Evolutionary conservation across 2,797 vertebrate genomes (phyloP).

Genomic region (Neosalanx taihuensis): DNA sequence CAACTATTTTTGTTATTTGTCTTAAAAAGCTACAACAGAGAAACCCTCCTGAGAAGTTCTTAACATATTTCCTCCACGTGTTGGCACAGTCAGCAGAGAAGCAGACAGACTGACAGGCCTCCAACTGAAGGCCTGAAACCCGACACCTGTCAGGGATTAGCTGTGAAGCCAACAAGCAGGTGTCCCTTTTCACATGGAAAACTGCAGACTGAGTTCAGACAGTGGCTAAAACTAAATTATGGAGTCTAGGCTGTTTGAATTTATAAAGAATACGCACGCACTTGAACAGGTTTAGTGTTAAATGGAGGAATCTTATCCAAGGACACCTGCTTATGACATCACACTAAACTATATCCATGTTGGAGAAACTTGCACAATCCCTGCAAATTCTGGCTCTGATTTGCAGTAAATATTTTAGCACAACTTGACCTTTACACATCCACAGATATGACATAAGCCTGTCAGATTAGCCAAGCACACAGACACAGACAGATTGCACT

Average conservation of each 20-base stretch:
- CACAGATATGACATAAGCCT: not conserved
- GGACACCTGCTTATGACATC: no score
- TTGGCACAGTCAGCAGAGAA: not conserved
- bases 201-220: not conserved
- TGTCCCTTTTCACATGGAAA: slow-evolving; percentile 20
- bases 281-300: not conserved
- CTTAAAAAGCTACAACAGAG: not conserved
- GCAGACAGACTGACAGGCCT: slow-evolving; percentile 2
- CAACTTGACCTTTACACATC: not conserved
- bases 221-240: not conserved
- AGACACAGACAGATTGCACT: no score
- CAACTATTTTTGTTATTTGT: no score
- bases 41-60: not conserved
- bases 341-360: no score
- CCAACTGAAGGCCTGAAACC: slow-evolving; percentile 36
- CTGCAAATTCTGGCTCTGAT: not conserved
- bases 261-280: not conserved
- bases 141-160: slow-evolving; percentile 38
- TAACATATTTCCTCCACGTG: not conserved
- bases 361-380: not conserved
- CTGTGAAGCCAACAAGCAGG: slow-evolving; percentile 38
- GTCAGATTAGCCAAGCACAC: no score
- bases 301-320: no score
- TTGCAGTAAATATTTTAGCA: not conserved
- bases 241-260: not conserved